Conservation (phyloP, 2,888 invertebrate species). For the Metallyticus violacea region DNA sequence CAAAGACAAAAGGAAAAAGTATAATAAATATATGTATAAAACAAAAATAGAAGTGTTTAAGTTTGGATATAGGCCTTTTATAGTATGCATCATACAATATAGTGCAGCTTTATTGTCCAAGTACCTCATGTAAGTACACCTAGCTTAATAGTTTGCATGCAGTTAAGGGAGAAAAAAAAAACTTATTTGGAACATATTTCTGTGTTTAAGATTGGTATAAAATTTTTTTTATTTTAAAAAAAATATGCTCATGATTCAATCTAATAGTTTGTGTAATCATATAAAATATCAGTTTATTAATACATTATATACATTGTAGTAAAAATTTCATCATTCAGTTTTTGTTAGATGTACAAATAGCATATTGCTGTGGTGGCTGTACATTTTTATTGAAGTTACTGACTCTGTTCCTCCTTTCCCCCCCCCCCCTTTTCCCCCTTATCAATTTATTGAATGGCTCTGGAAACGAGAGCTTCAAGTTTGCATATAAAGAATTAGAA, state of each 20-base stretch:
- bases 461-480: no score
- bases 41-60: neutral
- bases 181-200: slow-evolving; percentile 31
- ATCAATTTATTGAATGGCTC: slow-evolving; percentile 13
- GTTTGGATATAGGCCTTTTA: neutral
- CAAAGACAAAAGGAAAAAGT: slow-evolving; percentile 9
- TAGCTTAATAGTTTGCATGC: neutral
- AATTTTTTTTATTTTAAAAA: neutral
- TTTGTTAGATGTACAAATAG: slow-evolving; percentile 35
- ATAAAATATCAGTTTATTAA: slow-evolving; percentile 31
- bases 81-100: neutral
- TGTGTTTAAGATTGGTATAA: neutral
- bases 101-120: slow-evolving; percentile 25
- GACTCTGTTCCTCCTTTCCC: no score
- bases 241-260: slow-evolving; percentile 28
- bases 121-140: neutral
- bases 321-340: slow-evolving; percentile 30
- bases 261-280: slow-evolving; percentile 32
- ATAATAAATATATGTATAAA: no score
- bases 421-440: slow-evolving; percentile 5
- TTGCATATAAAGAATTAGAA: slow-evolving; percentile 28
- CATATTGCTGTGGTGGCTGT: slow-evolving; percentile 34
- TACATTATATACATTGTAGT: slow-evolving; percentile 30
- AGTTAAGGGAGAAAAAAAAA: neutral
- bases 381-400: slow-evolving; percentile 33